Conservation (phyloP, 2,797 vertebrate genomes). For the Antennarius maculatus region DNA sequence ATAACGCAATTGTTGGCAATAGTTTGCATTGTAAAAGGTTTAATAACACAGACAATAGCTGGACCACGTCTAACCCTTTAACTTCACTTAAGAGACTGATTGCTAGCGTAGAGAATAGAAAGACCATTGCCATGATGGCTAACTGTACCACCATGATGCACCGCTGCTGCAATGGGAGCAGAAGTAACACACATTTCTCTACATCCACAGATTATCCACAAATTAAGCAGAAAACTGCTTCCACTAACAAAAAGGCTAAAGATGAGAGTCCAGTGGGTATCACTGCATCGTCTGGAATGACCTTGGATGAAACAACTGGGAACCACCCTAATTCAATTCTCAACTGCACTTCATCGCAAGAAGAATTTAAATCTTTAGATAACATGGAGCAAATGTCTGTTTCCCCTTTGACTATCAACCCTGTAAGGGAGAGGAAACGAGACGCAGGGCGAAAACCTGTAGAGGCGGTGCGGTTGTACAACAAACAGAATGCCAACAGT, state of each 20-base stretch:
- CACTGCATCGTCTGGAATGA: not conserved
- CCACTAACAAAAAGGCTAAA: slow-evolving; percentile 21
- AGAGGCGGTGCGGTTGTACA: not conserved
- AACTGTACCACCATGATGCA: slow-evolving; percentile 25
- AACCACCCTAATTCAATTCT: not conserved
- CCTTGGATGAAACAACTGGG: slow-evolving; percentile 4
- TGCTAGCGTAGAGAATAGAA: slow-evolving; percentile 19
- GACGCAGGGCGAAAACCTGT: not conserved
- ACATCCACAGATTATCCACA: slow-evolving; percentile 45
- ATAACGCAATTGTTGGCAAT: not conserved
- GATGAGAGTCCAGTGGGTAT: slow-evolving; percentile 18
- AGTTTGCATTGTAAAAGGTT: slow-evolving; percentile 2
- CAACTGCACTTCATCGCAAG: not conserved
- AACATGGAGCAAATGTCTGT: slow-evolving; percentile 6
- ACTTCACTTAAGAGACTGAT: slow-evolving; percentile 32
- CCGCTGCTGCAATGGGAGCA: slow-evolving; percentile 28
- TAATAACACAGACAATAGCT: not conserved
- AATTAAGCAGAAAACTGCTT: slow-evolving; percentile 6
- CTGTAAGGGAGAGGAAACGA: not conserved
- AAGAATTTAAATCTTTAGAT: slow-evolving; percentile 15
- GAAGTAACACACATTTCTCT: slow-evolving; percentile 45
- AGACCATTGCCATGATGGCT: slow-evolving; percentile 11
- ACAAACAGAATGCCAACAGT: not conserved
- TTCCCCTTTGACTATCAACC: not conserved
- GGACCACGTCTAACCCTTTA: slow-evolving; percentile 24